Base-by-base conservation (phyloP, 2,888 invertebrate genomes). In the Agrotis clavis region DNA sequence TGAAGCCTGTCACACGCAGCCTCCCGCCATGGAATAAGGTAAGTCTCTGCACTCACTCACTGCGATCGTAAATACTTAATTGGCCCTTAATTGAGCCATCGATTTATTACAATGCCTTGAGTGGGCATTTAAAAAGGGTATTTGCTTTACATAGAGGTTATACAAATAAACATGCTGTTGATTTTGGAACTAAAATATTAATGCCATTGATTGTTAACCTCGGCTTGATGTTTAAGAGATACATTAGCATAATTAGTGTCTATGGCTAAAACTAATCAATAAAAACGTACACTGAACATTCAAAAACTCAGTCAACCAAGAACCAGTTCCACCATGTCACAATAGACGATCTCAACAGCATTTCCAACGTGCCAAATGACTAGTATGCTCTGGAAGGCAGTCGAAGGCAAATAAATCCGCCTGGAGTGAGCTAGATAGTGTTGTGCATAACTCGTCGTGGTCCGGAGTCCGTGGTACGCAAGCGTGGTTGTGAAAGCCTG, bases 1-100 rank as follows among this genome's bases (percentile, higher is more conserved):
- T 96, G 94, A 93, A 94, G 94, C 92, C 93, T 94, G 93, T 92
- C 92, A 92, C 88, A 90, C 92, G 90, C 92, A 92, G 89, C 92
- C 91, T 94, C 94, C 92, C 90, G 88, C 86, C 83, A 89, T 84
- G 88, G 87, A 90, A 91, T 91, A 91, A 90, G 91, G 90, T 91
- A 92, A 79, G 86, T 69, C 81, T 81, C 81, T 71, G 88, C 82
- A 69, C 73, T 79, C 66, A 79, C 73, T 79, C 66, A 77, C 68
- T 62, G 57, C 35, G 66, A 71, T 77, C 78, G 70, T 87, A 87
- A 87, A 86, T 62, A 77, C 74, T 81, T 83, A 82, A 86, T 86
- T 82, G 77, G 41, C 61, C 73, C 73, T 80, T 84, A 81, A 84
- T 81, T 80, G 74, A 80, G 66, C 62, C 72, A 71, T 77, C 64